These are phyloP conservation scores for Hepsetus odoe DNA, from an alignment of 2,113 vertebrate species.

Conservation along the genomic window DNA sequence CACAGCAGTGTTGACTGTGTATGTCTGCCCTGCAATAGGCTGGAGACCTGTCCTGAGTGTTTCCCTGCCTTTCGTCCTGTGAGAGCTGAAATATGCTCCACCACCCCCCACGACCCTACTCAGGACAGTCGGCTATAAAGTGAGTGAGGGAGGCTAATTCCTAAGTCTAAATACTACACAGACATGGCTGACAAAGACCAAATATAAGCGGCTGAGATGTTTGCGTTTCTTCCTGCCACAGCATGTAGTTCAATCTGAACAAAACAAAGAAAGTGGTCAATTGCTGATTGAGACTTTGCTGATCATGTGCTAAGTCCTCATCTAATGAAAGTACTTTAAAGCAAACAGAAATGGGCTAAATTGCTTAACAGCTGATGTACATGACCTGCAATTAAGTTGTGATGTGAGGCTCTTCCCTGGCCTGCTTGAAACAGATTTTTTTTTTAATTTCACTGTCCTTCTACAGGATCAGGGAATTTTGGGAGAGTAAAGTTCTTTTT, in stretches of 20 bases:
- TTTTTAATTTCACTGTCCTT: not conserved
- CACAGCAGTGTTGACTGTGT: too few relatives aligned
- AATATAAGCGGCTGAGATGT: too few relatives aligned
- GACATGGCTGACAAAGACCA: not conserved
- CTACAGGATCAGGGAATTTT: too few relatives aligned
- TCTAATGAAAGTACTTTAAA: not conserved
- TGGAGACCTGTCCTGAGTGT: too few relatives aligned
- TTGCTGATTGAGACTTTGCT: too few relatives aligned
- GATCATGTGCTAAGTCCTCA: not conserved
- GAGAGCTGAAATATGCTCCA: too few relatives aligned
- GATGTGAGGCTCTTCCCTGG: not conserved
- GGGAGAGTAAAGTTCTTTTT: not conserved
- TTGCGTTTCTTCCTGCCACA: too few relatives aligned
- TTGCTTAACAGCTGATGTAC: not conserved
- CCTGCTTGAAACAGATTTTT: not conserved
- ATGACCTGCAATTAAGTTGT: not conserved
- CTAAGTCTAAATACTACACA: constrained; percentile 17
- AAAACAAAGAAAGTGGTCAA: not conserved
- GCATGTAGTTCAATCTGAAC: too few relatives aligned
- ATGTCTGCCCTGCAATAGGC: too few relatives aligned
- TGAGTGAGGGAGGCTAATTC: constrained; percentile 40
- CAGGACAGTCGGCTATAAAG: constrained; percentile 16
- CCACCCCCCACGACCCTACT: too few relatives aligned
- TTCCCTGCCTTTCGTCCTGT: too few relatives aligned
- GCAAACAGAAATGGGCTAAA: not conserved